Evolutionary conservation across 2,113 vertebrate species (phyloP), one percentile per base, ranked within the genome.

Genomic region (Grallaria varia): DNA sequence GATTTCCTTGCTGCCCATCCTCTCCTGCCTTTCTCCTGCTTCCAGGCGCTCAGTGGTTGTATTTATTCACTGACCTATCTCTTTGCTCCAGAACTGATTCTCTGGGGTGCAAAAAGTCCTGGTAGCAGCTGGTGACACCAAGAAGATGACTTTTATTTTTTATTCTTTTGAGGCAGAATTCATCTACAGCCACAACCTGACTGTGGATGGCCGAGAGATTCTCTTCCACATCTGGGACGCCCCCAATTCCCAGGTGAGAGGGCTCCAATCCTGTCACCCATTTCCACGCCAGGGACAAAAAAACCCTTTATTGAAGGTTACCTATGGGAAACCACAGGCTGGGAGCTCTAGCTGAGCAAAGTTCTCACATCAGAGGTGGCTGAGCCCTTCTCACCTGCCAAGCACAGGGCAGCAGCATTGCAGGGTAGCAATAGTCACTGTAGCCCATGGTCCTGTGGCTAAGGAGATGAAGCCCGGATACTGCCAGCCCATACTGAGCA

Each of bases 211-310:
- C 73, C 98, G 98, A 89, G 98, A 98, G 94, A 96, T 98, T 60
- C 94, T 97, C 16, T 97, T 99, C 64, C 98, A 98, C 93, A 98
- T 99, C 71, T 99, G 98, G 98, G 99, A 99, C 8, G 98, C 98
- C 19, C 98, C 98, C 42, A 98, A 25, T 96, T 98, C 97, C 55
- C 98, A 98, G 98, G 99, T 99, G 94, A 98, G 93, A 66, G 19
- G 14, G 7, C 28, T 66, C 35, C 7, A 9, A 8, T 84, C 24
- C 67, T n/a, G 10, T n/a, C 6, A 8, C 7, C n/a, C 2, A 0
- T 49, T 95, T 68, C 58, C 40, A 47, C 28, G 25, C 47, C 4
- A 62, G 12, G 21, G 44, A 52, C 18, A 47, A 66, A 66, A 85
- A 9, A 11, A 0, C 0, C 2, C 17, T 64, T 45, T 77, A 28